A percentile compares a stretch with the other conserved stretches of the same genome.
These are phyloP conservation scores for Eulemur mongoz DNA, from an alignment of 2,797 vertebrate genomes.

Conservation along the genomic window DNA sequence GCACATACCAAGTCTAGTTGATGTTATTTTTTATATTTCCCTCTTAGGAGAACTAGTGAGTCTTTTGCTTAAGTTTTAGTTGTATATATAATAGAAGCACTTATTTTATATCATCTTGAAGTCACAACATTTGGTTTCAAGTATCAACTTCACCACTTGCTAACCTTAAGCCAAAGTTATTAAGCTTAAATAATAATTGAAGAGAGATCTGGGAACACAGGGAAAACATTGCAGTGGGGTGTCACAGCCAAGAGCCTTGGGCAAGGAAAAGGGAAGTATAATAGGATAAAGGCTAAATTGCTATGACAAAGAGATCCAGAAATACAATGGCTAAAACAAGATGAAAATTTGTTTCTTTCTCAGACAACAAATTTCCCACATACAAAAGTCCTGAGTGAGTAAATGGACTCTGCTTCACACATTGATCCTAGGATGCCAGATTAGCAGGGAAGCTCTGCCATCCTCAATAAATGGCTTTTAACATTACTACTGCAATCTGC, in stretches of 20 bases:
- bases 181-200: neutral
- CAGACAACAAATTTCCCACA: neutral
- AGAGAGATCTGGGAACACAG: neutral
- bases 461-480: neutral
- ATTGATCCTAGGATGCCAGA: neutral
- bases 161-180: neutral
- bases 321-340: neutral
- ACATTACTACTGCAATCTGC: neutral
- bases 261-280: neutral
- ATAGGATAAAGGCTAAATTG: neutral
- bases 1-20: neutral
- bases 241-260: neutral
- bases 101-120: neutral
- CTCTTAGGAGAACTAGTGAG: neutral
- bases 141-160: neutral
- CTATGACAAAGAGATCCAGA: neutral
- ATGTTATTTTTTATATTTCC: neutral
- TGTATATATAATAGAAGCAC: neutral
- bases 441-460: neutral
- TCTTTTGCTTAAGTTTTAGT: neutral
- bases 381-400: neutral
- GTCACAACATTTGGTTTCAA: neutral
- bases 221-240: neutral
- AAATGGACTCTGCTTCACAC: neutral
- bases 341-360: neutral